Conservation (phyloP, 2,797 vertebrate species). For the Anisognathus igniventris region DNA sequence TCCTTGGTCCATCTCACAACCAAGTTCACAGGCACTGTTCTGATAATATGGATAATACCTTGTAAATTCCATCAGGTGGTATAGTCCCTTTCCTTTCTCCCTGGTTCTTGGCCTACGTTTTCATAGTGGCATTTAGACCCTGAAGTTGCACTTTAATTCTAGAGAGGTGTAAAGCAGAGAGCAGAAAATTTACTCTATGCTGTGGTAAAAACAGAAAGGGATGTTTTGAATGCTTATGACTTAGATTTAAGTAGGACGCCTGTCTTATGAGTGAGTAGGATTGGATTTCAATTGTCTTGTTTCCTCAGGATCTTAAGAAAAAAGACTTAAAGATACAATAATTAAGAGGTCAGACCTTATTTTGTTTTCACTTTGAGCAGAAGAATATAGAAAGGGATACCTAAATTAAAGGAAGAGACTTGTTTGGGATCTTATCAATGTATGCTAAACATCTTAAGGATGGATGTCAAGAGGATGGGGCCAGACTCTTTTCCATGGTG, state of each 20-base stretch:
- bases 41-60: background rate
- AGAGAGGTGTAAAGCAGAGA: background rate
- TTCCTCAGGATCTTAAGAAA: background rate
- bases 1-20: background rate
- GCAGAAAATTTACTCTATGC: background rate
- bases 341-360: background rate
- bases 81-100: background rate
- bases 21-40: background rate
- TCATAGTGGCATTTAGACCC: background rate
- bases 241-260: background rate
- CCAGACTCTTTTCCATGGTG: background rate
- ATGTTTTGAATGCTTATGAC: background rate
- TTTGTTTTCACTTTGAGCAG: background rate
- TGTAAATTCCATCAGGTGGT: background rate
- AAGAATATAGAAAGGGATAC: background rate
- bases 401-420: background rate
- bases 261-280: background rate
- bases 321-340: background rate
- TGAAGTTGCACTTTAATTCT: background rate
- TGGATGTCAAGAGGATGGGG: background rate
- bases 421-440: background rate
- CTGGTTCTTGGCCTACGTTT: background rate
- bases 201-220: background rate
- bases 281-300: background rate
- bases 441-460: background rate